Conservation (phyloP, 2,113 vertebrate species). For the Ellobius talpinus region DNA sequence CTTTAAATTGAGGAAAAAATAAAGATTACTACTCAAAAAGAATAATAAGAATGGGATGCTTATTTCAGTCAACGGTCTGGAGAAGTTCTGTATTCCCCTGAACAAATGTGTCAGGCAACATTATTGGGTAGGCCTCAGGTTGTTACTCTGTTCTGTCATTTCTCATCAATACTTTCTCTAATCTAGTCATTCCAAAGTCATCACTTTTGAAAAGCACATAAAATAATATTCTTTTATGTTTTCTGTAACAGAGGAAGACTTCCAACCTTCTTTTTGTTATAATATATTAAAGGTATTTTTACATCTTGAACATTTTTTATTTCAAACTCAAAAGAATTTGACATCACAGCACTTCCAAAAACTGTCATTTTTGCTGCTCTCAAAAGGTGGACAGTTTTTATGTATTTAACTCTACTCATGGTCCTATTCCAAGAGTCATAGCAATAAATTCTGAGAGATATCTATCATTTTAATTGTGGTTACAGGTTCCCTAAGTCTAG, state of each 20-base stretch:
- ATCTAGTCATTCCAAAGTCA: neutral
- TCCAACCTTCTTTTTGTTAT: neutral
- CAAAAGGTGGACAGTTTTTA: neutral
- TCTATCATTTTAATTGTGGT: neutral
- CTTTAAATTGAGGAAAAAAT: neutral
- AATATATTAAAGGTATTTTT: neutral
- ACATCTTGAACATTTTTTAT: neutral
- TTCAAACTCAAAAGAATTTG: neutral
- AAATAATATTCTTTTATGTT: neutral
- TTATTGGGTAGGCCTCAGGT: neutral
- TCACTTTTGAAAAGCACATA: neutral
- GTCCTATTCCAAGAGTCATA: neutral
- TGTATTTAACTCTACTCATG: slow-evolving; percentile 2
- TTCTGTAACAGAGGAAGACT: neutral
- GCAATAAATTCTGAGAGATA: neutral
- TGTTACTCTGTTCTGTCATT: neutral
- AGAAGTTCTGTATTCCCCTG: neutral
- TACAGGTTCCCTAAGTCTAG: neutral
- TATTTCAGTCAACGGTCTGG: neutral
- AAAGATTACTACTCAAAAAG: neutral
- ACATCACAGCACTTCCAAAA: slow-evolving; percentile 23
- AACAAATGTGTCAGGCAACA: neutral
- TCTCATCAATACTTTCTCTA: neutral
- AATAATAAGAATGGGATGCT: neutral
- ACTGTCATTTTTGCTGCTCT: neutral